A percentile compares a stretch with the other conserved stretches of the same genome.
phyloP scores from a whole-genome alignment of 2,113 vertebrate species.

The Piaya cayana region DNA sequence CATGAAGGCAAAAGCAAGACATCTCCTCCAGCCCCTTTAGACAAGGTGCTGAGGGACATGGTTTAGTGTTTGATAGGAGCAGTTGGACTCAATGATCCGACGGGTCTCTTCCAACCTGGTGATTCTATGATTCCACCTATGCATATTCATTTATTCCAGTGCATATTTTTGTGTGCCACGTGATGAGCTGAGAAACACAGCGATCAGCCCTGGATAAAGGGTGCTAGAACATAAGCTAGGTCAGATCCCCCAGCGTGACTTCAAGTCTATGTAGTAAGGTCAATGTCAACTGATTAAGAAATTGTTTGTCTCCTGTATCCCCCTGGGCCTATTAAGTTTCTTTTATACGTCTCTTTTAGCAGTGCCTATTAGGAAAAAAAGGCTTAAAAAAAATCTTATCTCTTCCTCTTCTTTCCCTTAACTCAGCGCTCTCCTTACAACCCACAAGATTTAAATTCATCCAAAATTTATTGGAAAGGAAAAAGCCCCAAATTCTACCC shows the following conservation, averaged over 20 bases:
- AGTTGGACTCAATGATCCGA: too few species aligned
- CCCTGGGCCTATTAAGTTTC: neutral
- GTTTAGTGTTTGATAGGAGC: too few species aligned
- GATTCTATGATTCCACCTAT: neutral
- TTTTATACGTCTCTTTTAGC: neutral
- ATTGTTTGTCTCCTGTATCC: neutral
- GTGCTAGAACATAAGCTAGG: neutral
- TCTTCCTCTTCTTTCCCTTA: neutral
- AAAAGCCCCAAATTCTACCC: neutral
- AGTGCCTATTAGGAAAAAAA: neutral
- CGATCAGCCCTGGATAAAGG: neutral
- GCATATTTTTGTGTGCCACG: neutral
- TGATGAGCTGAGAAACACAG: neutral
- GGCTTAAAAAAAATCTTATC: neutral
- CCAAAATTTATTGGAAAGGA: neutral
- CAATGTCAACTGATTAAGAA: neutral
- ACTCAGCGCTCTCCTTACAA: neutral
- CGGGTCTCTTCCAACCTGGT: too few species aligned
- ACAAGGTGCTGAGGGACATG: too few species aligned
- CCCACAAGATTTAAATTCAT: neutral
- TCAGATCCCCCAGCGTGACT: neutral
- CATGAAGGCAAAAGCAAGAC: neutral
- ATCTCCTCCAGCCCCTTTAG: neutral
- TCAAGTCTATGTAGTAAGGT: neutral
- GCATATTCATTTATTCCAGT: neutral